Evolutionary conservation across 2,113 vertebrate genomes (phyloP).

Genomic region (Meleagris gallopavo): DNA sequence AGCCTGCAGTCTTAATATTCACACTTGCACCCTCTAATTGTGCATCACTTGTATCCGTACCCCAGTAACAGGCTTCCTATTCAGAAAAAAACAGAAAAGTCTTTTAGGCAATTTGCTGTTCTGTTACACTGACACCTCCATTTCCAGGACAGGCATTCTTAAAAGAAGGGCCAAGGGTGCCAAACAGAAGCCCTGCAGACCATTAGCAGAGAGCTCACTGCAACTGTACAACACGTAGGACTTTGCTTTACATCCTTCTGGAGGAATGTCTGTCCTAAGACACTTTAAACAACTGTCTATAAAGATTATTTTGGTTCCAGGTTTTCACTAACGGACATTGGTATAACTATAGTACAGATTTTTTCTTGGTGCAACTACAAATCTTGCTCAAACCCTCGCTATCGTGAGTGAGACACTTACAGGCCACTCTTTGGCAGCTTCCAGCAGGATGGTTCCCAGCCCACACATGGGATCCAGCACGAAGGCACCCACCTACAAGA

Average conservation of each 20-base stretch:
- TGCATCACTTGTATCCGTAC: slow-evolving; percentile 83
- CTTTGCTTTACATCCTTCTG: not conserved
- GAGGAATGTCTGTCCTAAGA: not conserved
- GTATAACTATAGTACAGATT: not conserved
- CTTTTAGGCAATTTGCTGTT: not conserved
- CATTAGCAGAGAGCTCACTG: not conserved
- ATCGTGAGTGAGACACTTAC: slow-evolving; percentile 69
- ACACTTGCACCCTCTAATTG: slow-evolving; percentile 84
- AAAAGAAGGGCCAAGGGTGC: fast-evolving
- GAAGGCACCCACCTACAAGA: slow-evolving; percentile 79
- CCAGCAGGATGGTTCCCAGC: slow-evolving; percentile 89
- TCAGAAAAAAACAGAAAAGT: not conserved
- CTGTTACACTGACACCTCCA: fast-evolving
- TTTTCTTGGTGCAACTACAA: not conserved
- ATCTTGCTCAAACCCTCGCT: not conserved
- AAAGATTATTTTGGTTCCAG: not conserved
- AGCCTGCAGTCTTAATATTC: slow-evolving; percentile 82
- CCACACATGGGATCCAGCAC: slow-evolving; percentile 96
- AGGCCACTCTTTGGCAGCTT: slow-evolving; percentile 89
- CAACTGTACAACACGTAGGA: not conserved
- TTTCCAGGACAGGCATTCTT: not conserved
- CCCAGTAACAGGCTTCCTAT: slow-evolving; percentile 84
- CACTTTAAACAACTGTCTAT: not conserved
- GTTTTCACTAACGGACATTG: not conserved
- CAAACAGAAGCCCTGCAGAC: not conserved